phyloP scores from a whole-genome alignment of 2,797 vertebrate species.

The Mustela erminea region DNA sequence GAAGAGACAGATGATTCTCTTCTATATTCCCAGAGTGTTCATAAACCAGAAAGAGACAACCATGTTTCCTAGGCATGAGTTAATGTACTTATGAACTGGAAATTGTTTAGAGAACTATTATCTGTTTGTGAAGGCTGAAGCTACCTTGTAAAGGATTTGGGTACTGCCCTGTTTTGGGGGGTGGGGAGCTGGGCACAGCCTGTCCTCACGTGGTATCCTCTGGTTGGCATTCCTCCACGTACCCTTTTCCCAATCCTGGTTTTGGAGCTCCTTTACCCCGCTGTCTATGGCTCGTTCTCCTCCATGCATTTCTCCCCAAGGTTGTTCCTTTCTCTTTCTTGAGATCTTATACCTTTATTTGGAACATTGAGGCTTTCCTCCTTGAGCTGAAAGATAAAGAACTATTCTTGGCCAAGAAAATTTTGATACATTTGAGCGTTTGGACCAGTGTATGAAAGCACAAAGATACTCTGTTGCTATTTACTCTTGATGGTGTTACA shows the following conservation, averaged over 20 bases:
- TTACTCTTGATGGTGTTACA: not conserved
- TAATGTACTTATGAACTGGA: not conserved
- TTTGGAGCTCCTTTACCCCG: not conserved
- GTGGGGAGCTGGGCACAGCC: not conserved
- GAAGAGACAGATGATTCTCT: not conserved
- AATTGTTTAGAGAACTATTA: not conserved
- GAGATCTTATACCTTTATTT: not conserved
- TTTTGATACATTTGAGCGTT: not conserved
- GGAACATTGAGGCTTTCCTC: not conserved
- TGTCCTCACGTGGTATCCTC: not conserved
- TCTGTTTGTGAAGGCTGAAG: not conserved
- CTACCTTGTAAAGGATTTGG: not conserved
- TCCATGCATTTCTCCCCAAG: not conserved
- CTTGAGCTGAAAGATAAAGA: conserved; percentile 6
- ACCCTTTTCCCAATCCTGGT: not conserved
- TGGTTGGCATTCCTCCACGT: not conserved
- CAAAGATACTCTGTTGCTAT: not conserved
- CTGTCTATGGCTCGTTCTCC: not conserved
- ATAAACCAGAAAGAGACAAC: conserved; percentile 24
- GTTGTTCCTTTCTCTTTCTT: not conserved
- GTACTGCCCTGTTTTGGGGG: not conserved
- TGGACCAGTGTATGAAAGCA: not conserved
- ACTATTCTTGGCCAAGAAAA: not conserved
- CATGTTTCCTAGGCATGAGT: not conserved
- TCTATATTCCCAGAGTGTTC: not conserved